Conservation (phyloP, 2,113 vertebrate genomes). For the Dicentrarchus labrax region DNA sequence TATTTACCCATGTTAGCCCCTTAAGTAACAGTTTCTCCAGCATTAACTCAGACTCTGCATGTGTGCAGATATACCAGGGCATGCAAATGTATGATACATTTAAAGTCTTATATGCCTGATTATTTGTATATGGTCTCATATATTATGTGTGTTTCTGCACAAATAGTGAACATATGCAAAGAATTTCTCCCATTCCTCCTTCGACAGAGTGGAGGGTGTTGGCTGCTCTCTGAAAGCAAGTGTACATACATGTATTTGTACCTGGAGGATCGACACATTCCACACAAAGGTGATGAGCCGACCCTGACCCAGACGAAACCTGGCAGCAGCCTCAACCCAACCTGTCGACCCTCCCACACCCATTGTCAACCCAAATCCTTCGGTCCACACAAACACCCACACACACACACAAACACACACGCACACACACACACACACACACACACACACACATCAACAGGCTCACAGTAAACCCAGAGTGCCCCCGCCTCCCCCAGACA, state of each 20-base stretch:
- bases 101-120: neutral
- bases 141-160: neutral
- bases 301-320: constrained; percentile 63
- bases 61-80: neutral
- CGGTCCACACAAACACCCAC: constrained; percentile 11
- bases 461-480: constrained; percentile 56
- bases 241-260: constrained; percentile 24
- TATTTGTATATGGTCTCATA: neutral
- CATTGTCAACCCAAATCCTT: constrained; percentile 1
- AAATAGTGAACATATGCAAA: neutral
- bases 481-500: neutral
- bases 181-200: neutral
- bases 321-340: constrained; percentile 27
- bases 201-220: neutral
- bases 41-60: neutral
- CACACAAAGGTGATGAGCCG: constrained; percentile 66
- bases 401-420: constrained; percentile 17
- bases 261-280: constrained; percentile 69
- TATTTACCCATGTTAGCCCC: constrained; percentile 58
- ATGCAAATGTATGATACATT: constrained; percentile 12
- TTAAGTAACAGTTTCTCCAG: constrained; percentile 41
- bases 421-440: constrained; percentile 21
- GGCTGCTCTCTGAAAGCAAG: neutral
- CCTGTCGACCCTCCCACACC: constrained; percentile 11
- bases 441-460: constrained; percentile 29